Base-by-base conservation (phyloP, 2,797 vertebrate species). In the Schizopygopsis pylzovi region DNA sequence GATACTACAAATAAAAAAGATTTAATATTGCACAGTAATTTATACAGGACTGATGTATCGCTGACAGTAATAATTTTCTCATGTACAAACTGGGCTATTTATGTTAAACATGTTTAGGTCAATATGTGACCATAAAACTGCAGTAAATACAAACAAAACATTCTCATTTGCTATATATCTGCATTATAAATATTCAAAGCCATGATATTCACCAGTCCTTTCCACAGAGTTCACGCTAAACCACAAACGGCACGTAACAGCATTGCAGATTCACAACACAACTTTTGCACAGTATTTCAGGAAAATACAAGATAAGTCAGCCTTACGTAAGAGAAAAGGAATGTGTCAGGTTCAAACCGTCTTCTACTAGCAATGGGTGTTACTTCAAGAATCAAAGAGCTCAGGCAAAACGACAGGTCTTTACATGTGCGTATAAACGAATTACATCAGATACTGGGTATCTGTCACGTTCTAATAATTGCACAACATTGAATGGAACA, bases 301-400 rank as follows among this genome's bases (percentile, higher is more conserved):
- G 41, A 63, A 49, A 71, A 61, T 43, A 61, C 41, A 56, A 52
- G 67, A 52, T 49, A 85, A 79, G 22, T 63, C 71, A 81, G 28
- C 5, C 61, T 83, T 90, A 78, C 28, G 85, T 61, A 87, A 87
- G 77, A 2, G 11, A 16, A 39, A 78, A 85, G 89, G 89, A 90
- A 88, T 90, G 41, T 61, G 43, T 79, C 10, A 88, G n/a, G 71
- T 80, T 81, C 47, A 70, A 73, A 80, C 37, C 0, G 5, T 76
- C 76, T 61, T 25, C 28, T 43, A 18, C 37, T 13, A 25, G 18
- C 45, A 11, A 49, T 39, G 12, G 33, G 79, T 77, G 61, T 85
- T 61, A 33, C 82, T 85, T 83, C 4, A 37, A 65, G 79, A 79
- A 85, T 84, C 56, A 75, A 81, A 85, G 80, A 90, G 81, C 70